phyloP scores from a whole-genome alignment of 23 tunicate genomes.

The Ascidia mentula region DNA sequence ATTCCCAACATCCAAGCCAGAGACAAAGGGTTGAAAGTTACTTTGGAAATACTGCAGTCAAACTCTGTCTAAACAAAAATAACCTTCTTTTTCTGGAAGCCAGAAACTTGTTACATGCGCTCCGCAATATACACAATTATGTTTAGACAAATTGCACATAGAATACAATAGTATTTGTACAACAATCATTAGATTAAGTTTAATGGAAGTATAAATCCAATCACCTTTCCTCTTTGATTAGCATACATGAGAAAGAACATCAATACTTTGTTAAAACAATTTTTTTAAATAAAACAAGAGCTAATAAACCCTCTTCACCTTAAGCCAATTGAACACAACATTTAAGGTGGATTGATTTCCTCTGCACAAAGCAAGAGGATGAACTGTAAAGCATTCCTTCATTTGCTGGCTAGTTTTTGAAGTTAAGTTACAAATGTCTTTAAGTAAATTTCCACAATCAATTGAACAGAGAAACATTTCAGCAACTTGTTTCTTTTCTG shows the following conservation, averaged over 20 bases:
- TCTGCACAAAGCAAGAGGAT: constrained; percentile 25
- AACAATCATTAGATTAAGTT: too few relatives aligned
- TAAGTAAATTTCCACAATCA: constrained; percentile 14
- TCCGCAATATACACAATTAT: too few relatives aligned
- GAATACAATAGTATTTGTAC: too few relatives aligned
- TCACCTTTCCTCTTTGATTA: too few relatives aligned
- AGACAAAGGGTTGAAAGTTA: constrained; percentile 23
- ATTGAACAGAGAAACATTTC: constrained; percentile 37
- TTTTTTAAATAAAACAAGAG: too few relatives aligned
- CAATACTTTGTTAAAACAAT: too few relatives aligned
- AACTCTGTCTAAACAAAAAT: constrained; percentile 23
- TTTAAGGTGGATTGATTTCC: constrained; percentile 23
- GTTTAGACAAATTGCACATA: too few relatives aligned
- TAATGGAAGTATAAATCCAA: too few relatives aligned
- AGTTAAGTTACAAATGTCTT: not conserved
- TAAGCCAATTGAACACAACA: constrained; percentile 29
- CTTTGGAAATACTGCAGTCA: constrained; percentile 27
- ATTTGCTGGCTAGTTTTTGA: not conserved
- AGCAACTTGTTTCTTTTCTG: constrained; percentile 19
- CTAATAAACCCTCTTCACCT: constrained; percentile 27
- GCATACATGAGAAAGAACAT: too few relatives aligned
- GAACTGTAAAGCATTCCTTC: constrained; percentile 18
- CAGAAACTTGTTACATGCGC: too few relatives aligned
- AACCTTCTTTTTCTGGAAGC: too few relatives aligned
- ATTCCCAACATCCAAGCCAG: constrained; percentile 41